These are phyloP conservation scores for Delichon dasypus DNA, from an alignment of 2,797 vertebrate species.

Conservation along the genomic window DNA sequence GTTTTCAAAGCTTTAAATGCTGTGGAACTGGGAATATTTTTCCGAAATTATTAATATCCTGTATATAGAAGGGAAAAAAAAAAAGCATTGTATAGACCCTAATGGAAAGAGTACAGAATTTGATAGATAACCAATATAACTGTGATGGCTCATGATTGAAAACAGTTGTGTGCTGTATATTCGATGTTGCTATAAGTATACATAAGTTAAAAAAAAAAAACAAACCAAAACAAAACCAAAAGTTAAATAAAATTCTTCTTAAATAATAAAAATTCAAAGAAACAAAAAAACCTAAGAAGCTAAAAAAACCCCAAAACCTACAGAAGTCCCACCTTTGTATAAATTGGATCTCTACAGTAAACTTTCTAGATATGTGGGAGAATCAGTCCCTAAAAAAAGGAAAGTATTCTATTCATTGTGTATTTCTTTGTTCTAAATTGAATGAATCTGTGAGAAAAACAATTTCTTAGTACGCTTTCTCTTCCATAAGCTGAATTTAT, in stretches of 20 bases:
- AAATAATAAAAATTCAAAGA: background rate
- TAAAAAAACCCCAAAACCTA: background rate
- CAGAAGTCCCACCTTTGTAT: background rate
- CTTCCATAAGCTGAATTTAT: background rate
- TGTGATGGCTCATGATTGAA: background rate
- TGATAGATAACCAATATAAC: background rate
- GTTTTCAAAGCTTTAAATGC: background rate
- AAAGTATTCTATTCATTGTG: background rate
- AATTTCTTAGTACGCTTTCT: background rate
- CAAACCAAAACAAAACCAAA: rapidly evolving
- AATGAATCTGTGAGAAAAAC: background rate
- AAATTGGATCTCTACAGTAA: background rate
- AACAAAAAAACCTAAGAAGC: background rate
- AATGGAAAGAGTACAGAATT: background rate
- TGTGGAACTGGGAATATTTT: background rate
- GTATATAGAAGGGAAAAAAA: no score
- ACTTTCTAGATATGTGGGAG: background rate
- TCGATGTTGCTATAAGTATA: background rate
- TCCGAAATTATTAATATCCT: background rate
- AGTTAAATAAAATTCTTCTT: background rate
- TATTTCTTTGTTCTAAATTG: background rate
- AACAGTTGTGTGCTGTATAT: background rate
- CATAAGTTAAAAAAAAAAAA: background rate
- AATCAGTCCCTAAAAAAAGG: background rate
- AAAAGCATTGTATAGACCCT: background rate